These are phyloP conservation scores for Melanotaenia trifasciata DNA, from an alignment of 2,797 vertebrate species.

Conservation along the genomic window DNA sequence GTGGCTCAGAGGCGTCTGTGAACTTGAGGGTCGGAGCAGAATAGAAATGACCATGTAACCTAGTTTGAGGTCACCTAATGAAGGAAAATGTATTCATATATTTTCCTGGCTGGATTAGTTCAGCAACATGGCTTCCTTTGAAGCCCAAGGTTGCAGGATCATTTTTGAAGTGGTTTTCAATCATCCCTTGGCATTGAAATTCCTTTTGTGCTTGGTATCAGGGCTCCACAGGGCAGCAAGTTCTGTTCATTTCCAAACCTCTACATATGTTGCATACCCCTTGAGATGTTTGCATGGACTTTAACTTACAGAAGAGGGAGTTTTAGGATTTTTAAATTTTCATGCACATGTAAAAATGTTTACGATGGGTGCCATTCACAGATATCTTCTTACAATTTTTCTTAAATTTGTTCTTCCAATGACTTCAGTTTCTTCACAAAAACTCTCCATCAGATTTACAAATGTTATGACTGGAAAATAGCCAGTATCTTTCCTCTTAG, in stretches of 20 bases:
- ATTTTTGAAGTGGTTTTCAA: conserved; percentile 82
- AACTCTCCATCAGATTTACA: no score
- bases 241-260: conserved; percentile 53
- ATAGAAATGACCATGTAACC: conserved; percentile 80
- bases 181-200: conserved; percentile 75
- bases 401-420: no score
- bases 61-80: conserved; percentile 82
- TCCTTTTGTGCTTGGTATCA: conserved; percentile 61
- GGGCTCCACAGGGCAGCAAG: conserved; percentile 59
- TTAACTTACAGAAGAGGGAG: conserved; percentile 24
- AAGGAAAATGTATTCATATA: conserved; percentile 80
- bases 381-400: no score
- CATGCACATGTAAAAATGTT: neutral
- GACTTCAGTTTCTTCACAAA: no score
- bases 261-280: conserved; percentile 41
- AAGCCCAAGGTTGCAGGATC: conserved; percentile 77
- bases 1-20: conserved; percentile 71
- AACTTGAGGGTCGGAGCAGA: conserved; percentile 75
- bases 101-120: conserved; percentile 79
- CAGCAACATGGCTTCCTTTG: conserved; percentile 75
- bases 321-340: conserved; percentile 36
- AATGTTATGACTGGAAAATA: no score
- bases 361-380: no score
- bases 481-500: no score
- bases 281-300: conserved; percentile 20